phyloP scores from a whole-genome alignment of 2,888 invertebrate species.

The Tridacna gigas region DNA sequence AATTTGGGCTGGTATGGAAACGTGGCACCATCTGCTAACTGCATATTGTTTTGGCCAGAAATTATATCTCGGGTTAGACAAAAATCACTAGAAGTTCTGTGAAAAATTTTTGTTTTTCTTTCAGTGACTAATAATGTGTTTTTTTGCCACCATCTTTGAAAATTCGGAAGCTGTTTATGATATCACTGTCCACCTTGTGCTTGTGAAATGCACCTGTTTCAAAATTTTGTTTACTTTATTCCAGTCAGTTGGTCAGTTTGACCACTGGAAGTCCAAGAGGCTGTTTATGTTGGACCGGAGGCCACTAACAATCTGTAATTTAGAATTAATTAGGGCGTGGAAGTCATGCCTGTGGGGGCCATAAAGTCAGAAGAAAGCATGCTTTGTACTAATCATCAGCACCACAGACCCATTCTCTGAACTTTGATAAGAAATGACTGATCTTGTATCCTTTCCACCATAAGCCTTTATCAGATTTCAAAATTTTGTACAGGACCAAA shows the following conservation, averaged over 20 bases:
- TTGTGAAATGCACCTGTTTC: neutral
- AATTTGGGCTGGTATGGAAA: no score
- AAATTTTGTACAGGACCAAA: no score
- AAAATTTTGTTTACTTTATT: conserved; percentile 1
- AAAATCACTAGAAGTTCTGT: no score
- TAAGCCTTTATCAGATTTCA: no score
- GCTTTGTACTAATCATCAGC: conserved; percentile 8
- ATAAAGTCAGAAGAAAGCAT: conserved; percentile 13
- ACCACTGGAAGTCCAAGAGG: neutral
- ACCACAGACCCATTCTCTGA: neutral
- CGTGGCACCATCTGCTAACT: no score
- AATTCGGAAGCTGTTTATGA: neutral
- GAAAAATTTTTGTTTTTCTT: no score
- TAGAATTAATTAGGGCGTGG: conserved; percentile 17
- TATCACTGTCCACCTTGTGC: neutral
- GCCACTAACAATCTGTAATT: conserved; percentile 16
- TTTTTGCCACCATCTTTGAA: no score
- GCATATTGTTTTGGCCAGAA: no score
- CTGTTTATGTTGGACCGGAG: neutral
- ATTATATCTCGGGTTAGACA: no score
- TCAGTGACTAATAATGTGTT: no score
- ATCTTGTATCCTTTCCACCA: no score
- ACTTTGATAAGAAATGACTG: no score
- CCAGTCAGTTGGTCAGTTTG: conserved; percentile 21
- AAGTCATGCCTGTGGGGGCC: neutral